A percentile compares a stretch with the other conserved stretches of the same genome.
These are phyloP conservation scores for Chelon auratus DNA, from an alignment of 2,797 vertebrate species.

Conservation along the genomic window DNA sequence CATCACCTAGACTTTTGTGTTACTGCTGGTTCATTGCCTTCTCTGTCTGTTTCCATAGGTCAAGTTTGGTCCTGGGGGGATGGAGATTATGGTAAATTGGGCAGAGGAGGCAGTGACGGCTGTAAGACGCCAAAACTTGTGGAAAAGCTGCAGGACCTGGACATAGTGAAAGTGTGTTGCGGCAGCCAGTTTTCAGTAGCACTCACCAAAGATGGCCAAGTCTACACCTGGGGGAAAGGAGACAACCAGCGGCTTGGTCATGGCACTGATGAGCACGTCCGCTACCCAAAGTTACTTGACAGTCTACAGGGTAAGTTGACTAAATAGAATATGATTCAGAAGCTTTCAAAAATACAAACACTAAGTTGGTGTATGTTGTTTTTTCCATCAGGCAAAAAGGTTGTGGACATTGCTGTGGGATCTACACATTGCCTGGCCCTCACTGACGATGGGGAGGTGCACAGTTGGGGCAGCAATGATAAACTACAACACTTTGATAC, in stretches of 20 bases:
- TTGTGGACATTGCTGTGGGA: conserved; percentile 95
- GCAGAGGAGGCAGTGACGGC: conserved; percentile 96
- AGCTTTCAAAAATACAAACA: not conserved
- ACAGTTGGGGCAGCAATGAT: conserved; percentile 99
- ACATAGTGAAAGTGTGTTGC: conserved; percentile 94
- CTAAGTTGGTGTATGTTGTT: not conserved
- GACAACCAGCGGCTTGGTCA: conserved; percentile 98
- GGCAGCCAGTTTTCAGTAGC: conserved; percentile 98
- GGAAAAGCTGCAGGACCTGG: conserved; percentile 96
- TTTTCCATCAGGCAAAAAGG: conserved; percentile 90
- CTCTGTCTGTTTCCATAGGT: conserved; percentile 79
- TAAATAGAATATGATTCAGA: not conserved
- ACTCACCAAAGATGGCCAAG: conserved; percentile 96
- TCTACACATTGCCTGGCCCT: conserved; percentile 96
- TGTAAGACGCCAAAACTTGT: conserved; percentile 97
- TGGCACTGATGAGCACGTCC: conserved; percentile 96
- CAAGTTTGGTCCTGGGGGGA: conserved; percentile 99
- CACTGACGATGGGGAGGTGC: conserved; percentile 96
- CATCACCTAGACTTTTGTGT: not conserved
- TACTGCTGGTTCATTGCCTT: not conserved
- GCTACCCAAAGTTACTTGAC: conserved; percentile 96
- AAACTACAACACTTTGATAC: conserved; percentile 99
- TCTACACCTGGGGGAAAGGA: conserved; percentile 99
- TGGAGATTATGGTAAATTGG: conserved; percentile 97
- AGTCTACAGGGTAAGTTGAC: conserved; percentile 90